Conservation (phyloP, 2,888 invertebrate species). For the Axea sp. region DNA sequence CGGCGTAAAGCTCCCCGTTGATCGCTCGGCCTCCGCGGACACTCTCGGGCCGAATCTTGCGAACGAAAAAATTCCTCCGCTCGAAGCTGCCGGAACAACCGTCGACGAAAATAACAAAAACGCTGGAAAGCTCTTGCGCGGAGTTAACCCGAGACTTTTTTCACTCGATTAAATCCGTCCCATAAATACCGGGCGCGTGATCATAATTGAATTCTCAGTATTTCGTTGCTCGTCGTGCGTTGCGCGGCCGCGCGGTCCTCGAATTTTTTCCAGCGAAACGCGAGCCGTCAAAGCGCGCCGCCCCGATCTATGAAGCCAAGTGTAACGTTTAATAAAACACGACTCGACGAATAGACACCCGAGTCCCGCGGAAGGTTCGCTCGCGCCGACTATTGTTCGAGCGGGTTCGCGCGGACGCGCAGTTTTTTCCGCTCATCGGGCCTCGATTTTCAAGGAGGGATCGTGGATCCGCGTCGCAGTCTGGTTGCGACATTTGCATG, state of each 20-base stretch:
- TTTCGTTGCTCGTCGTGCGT: conserved; percentile 38
- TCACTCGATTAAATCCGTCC: conserved; percentile 16
- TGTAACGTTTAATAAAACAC: conserved; percentile 27
- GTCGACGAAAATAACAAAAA: too few relatives aligned
- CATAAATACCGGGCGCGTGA: conserved; percentile 16
- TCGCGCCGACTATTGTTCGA: neutral
- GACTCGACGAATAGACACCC: conserved; percentile 21
- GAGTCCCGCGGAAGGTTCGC: conserved; percentile 2
- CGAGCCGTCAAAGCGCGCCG: conserved; percentile 43
- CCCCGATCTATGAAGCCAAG: conserved; percentile 9
- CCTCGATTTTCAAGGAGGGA: conserved; percentile 58
- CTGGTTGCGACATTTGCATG: conserved; percentile 38
- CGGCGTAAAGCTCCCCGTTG: too few relatives aligned
- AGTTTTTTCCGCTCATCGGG: conserved; percentile 29
- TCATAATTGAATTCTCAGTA: conserved; percentile 30
- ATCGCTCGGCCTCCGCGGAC: too few relatives aligned
- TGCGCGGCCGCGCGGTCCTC: conserved; percentile 18
- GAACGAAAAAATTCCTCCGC: too few relatives aligned
- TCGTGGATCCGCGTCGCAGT: conserved; percentile 35
- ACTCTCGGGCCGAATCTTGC: too few relatives aligned
- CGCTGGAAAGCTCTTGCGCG: neutral
- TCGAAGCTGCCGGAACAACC: too few relatives aligned
- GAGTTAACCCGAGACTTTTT: neutral
- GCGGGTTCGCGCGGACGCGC: conserved; percentile 4
- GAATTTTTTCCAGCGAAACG: conserved; percentile 34